Conservation (phyloP, 2,888 invertebrate genomes). For the Physocephala rufipes region DNA sequence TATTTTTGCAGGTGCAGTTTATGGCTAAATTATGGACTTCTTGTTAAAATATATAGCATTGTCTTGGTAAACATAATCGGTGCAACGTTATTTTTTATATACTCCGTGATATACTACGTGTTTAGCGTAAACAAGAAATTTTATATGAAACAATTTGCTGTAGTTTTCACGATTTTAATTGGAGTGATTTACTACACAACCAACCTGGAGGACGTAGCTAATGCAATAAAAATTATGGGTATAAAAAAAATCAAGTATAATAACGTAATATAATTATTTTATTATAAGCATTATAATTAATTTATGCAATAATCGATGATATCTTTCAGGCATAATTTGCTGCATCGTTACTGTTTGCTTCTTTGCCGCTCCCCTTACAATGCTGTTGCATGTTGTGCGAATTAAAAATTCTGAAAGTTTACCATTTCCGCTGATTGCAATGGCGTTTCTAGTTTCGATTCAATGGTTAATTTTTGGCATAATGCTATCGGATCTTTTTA, state of each 20-base stretch:
- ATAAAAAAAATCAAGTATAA: conserved; percentile 41
- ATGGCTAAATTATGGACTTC: conserved; percentile 83
- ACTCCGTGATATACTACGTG: conserved; percentile 76
- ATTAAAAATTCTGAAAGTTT: conserved; percentile 84
- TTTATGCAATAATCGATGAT: background rate
- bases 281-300: background rate
- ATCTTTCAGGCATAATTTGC: conserved; percentile 70
- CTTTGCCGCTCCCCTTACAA: conserved; percentile 83
- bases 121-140: conserved; percentile 77
- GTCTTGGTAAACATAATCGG: conserved; percentile 82
- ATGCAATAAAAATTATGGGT: conserved; percentile 74
- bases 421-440: conserved; percentile 86
- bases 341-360: conserved; percentile 81
- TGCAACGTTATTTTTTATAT: conserved; percentile 74
- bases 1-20: conserved; percentile 71
- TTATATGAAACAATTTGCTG: conserved; percentile 72
- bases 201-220: conserved; percentile 68
- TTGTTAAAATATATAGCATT: conserved; percentile 77
- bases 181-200: conserved; percentile 71
- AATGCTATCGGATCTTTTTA: conserved; percentile 79
- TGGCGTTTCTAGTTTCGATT: conserved; percentile 81
- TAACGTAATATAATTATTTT: background rate
- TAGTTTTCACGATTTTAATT: conserved; percentile 68
- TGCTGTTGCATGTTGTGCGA: conserved; percentile 81
- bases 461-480: conserved; percentile 89